Base-by-base conservation (phyloP, 1,140 invertebrate genomes). In the Aphidius gifuensis region DNA sequence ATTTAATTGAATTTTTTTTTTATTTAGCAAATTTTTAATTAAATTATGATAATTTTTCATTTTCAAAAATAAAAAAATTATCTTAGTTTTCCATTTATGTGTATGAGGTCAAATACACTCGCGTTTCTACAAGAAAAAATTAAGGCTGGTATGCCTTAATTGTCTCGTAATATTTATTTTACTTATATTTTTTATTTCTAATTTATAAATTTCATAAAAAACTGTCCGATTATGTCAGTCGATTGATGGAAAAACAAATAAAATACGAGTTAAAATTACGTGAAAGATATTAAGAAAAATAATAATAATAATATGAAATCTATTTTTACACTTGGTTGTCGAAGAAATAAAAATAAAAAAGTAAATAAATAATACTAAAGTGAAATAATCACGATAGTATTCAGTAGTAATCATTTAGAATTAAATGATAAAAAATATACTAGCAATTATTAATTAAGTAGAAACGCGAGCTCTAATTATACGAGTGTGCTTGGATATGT, bases 291-390 rank as follows among this genome's bases (percentile, higher is more conserved):
- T 45, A 45, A 45, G 62, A 65, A 61, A 53, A 49, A 66, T 48
- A 67, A 58, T 60, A 64, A 61, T 59, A 63, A 40, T 43, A 64
- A 64, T 64, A 61, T 66, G 69, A 69, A 71, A 71, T 76, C 68
- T 76, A 76, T 76, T 76, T 76, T 76, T 76, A 74, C 74, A 76
- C 72, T 72, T 71, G 70, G 62, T 73, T 67, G 68, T 71, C 64
- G 67, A 64, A 50, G 65, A 61, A 60, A 62, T 16, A 44, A 62
- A 68, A 68, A 66, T 47, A 60, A 50, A 60, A 66, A 62, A 62
- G 46, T 39, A 60, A 65, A 58, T 57, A 45, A 56, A 54, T 64
- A 65, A 48, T 42, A 59, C 53, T 49, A 58, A 44, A 58, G 60
- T 23, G 54, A 42, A 61, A 59, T 39, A 58, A 48, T 49, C 50